Base-by-base conservation (phyloP, 2,888 invertebrate species). In the Latrodectus hesperus region DNA sequence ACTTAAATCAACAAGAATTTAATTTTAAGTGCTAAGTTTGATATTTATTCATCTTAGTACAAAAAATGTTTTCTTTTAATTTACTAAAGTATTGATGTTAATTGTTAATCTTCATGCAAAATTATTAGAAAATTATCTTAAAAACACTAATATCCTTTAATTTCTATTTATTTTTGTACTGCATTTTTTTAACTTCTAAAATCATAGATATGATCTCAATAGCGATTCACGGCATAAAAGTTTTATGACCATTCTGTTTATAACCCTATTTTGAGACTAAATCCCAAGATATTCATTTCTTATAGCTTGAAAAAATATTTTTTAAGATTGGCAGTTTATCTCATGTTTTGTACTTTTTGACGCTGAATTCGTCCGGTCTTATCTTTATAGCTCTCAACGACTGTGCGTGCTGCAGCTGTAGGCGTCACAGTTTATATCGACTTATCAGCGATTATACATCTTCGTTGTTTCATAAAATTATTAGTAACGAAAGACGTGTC, bases 401-500 rank as follows among this genome's bases (percentile, higher is more conserved):
- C 60, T 51, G 49, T 64, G 53, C 17, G 26, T 53, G 65, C 51
- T 49, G 86, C 72, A 55, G 76, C 76, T 71, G 71, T 76, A 60
- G 76, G 71, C 86, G 65, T 76, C 52, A 52, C 17, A 65, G 81
- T 76, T 86, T 80, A 76, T 67, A 22, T 53, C 49, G 60, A 51
- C 79, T 86, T 86, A 86, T 86, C 86, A 75, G 38, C 9, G 38
- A 68, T 76, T 64, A 52, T 65, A 81, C 70, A 67, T 71, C 64
- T 51, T 53, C 60, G 70, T 64, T 76, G 86, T 86, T 78, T 76
- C 86, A 78, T 86, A 81, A 86, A 86, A 71, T 86, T 86, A 86
- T 86, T 81, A 86, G 86, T 65, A 64, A 75, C 22, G 72, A 67
- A 80, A 86, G 75, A 86, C 86, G 86, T 86, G 86, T 86, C 75